Evolutionary conservation across 2,888 invertebrate species (phyloP), one percentile per base, ranked within the genome.

Genomic region (Philonicus albiceps): DNA sequence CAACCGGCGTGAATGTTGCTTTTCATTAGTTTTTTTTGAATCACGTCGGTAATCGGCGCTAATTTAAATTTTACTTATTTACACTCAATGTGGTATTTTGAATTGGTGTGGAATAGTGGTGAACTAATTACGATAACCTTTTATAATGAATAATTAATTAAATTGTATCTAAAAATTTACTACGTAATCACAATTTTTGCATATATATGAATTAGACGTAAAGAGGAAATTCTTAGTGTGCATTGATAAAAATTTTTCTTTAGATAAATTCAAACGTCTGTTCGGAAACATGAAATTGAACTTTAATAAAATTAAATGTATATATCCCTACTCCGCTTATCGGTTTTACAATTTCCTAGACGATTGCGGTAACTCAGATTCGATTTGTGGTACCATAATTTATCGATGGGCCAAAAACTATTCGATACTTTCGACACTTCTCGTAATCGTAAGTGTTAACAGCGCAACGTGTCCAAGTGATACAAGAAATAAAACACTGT

Each of bases 301-400:
- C 19, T 85, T 53, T 31, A 74, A 74, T 53, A 85, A 85, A 85
- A 31, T 74, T 31, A 40, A 13, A 11, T 85, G 85, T 75, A 7
- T 31, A 2, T 73, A 40, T 19, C 85, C 85, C 13, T 13, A n/a
- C 4, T 74, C 84, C 3, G 13, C 31, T 19, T 37, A 43, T 19
- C 31, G 19, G 4, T 16, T 74, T 31, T 74, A 74, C 13, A 19
- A 85, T n/a, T 43, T 74, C 1, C 19, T 85, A 30, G n/a, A 75
- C 1, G 30, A 49, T 8, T 74, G 31, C 5, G 31, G 8, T 5
- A 19, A 7, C 3, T 3, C 31, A 8, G 19, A 31, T 0, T 11
- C 4, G 1, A 31, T 85, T 22, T 85, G 85, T 53, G n/a, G 34
- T 19, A 34, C 30, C 3, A 7, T 74, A 5, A 0, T 75, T 1